These are phyloP conservation scores for Scaptomyza flava DNA, from an alignment of 2,888 invertebrate genomes.

Conservation along the genomic window DNA sequence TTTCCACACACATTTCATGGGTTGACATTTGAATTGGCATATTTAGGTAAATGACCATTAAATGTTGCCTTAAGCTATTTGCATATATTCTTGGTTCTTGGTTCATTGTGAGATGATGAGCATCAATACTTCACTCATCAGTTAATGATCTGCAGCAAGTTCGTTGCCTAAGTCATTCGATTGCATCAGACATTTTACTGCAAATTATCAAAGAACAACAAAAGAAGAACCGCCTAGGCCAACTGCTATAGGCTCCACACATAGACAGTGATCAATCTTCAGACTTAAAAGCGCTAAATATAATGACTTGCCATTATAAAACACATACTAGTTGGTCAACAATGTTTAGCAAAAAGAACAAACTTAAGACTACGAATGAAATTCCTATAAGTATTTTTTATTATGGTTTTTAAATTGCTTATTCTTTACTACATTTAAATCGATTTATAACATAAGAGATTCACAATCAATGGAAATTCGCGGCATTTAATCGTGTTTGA, in stretches of 20 bases:
- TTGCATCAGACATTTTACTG: constrained; percentile 28
- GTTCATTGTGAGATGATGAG: constrained; percentile 31
- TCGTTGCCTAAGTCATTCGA: constrained; percentile 65
- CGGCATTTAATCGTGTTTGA: constrained; percentile 41
- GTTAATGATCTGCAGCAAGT: constrained; percentile 48
- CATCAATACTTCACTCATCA: constrained; percentile 10
- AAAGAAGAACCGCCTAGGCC: constrained; percentile 7
- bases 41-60: constrained; percentile 74
- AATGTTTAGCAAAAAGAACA: no score
- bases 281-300: background rate
- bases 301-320: background rate
- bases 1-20: constrained; percentile 61
- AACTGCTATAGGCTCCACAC: constrained; percentile 5
- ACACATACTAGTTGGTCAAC: background rate
- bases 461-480: constrained; percentile 25
- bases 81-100: constrained; percentile 31
- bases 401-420: background rate
- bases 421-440: background rate
- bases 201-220: constrained; percentile 35
- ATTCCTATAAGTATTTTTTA: background rate
- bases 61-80: constrained; percentile 45
- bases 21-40: constrained; percentile 72
- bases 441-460: constrained; percentile 5
- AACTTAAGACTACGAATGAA: background rate
- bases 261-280: background rate